These are phyloP conservation scores for Athene cunicularia DNA, from an alignment of 2,113 vertebrate species.

Conservation along the genomic window DNA sequence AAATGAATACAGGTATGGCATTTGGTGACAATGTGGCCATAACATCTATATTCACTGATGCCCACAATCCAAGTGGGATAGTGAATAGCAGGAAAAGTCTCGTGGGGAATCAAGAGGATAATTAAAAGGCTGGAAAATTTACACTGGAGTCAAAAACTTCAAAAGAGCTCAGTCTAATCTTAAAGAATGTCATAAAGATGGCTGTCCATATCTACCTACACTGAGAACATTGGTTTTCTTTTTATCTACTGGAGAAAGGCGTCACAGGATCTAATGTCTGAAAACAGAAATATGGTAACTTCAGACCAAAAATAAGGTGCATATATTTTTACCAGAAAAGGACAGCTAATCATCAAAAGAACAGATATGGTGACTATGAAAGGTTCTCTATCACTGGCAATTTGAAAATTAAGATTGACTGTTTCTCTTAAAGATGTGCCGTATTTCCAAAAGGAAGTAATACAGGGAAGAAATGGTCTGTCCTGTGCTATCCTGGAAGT, in stretches of 20 bases:
- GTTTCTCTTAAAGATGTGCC: not conserved
- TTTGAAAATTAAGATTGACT: conserved; percentile 11
- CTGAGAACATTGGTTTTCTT: not conserved
- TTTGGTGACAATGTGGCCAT: not conserved
- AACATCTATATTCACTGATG: not conserved
- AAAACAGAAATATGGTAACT: not conserved
- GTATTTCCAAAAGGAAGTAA: conserved; percentile 4
- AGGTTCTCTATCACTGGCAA: not conserved
- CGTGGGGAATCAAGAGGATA: not conserved
- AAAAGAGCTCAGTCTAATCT: not conserved
- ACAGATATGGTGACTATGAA: not conserved
- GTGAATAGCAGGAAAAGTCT: not conserved
- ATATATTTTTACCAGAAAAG: not conserved
- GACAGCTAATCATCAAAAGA: not conserved
- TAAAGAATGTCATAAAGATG: not conserved
- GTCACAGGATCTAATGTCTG: not conserved
- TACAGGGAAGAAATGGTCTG: not conserved
- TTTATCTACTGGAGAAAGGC: not conserved
- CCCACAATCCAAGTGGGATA: not conserved
- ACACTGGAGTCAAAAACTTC: not conserved
- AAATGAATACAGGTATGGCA: not conserved
- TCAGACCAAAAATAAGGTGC: not conserved
- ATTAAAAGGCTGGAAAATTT: not conserved
- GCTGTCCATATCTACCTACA: not conserved
- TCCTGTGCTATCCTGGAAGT: not conserved